phyloP scores from a whole-genome alignment of 2,797 vertebrate genomes.

The Sebastes vulpes region DNA sequence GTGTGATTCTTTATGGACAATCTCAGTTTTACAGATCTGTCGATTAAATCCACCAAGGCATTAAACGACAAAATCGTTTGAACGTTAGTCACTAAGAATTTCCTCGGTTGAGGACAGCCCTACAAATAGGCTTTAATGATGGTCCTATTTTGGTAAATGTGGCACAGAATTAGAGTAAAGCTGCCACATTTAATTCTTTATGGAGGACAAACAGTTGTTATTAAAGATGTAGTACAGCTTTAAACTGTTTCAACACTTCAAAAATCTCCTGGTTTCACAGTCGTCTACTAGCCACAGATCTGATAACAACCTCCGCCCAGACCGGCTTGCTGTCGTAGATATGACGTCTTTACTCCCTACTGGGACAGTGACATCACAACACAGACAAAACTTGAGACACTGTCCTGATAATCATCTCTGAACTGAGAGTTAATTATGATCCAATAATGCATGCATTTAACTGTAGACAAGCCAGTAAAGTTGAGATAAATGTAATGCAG shows the following conservation, averaged over 20 bases:
- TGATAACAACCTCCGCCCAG: constrained; percentile 76
- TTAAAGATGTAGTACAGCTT: neutral
- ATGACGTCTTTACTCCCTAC: constrained; percentile 45
- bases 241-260: neutral
- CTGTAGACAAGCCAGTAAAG: neutral
- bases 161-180: neutral
- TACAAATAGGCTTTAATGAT: neutral
- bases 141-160: neutral
- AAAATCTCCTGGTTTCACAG: neutral
- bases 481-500: neutral
- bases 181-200: neutral
- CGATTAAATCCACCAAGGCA: no score
- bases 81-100: no score
- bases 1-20: no score
- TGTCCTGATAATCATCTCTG: neutral
- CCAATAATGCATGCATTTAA: neutral
- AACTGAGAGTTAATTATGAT: constrained; percentile 3
- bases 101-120: no score
- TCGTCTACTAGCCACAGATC: constrained; percentile 29
- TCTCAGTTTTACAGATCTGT: no score
- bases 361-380: constrained; percentile 45
- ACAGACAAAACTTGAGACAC: constrained; percentile 13
- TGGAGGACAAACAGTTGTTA: neutral
- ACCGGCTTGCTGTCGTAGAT: constrained; percentile 73
- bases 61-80: no score